phyloP scores from a whole-genome alignment of 2,113 vertebrate species.

The Semnornis frantzii region DNA sequence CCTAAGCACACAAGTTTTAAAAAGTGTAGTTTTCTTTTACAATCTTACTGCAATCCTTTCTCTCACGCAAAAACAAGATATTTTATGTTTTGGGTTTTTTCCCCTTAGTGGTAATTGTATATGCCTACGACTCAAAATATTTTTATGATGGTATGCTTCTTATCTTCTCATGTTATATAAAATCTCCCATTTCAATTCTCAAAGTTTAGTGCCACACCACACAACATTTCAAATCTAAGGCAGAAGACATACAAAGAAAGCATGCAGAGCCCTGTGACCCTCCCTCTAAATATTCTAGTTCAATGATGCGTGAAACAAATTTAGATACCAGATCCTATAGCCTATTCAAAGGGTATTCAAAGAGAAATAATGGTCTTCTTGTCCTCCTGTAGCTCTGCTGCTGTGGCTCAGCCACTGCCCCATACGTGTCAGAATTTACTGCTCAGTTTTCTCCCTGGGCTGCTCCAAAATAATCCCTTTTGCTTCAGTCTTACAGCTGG shows the following conservation, averaged over 20 bases:
- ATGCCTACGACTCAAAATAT: background rate
- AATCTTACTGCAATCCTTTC: background rate
- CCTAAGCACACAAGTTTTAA: background rate
- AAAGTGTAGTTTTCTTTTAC: background rate
- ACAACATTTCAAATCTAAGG: background rate
- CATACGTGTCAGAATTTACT: background rate
- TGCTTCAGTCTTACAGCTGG: background rate
- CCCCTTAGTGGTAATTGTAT: background rate
- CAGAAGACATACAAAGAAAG: slow-evolving; percentile 26
- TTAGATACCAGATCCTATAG: slow-evolving; percentile 60
- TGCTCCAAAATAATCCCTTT: background rate
- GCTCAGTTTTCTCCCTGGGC: background rate
- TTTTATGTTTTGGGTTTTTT: background rate
- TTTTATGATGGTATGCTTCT: too few species aligned
- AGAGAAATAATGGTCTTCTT: slow-evolving; percentile 53
- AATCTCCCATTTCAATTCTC: background rate
- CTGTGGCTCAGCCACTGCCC: slow-evolving; percentile 28
- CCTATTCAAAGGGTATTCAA: slow-evolving; percentile 55
- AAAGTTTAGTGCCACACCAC: background rate
- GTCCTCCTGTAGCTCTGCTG: slow-evolving; percentile 31
- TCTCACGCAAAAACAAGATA: background rate
- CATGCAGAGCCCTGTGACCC: slow-evolving; percentile 13
- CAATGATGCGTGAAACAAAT: slow-evolving; percentile 52
- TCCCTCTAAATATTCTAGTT: slow-evolving; percentile 24
- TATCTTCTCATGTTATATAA: background rate